Conservation (phyloP, 2,888 invertebrate genomes). For the Caradrina clavipalpis region DNA sequence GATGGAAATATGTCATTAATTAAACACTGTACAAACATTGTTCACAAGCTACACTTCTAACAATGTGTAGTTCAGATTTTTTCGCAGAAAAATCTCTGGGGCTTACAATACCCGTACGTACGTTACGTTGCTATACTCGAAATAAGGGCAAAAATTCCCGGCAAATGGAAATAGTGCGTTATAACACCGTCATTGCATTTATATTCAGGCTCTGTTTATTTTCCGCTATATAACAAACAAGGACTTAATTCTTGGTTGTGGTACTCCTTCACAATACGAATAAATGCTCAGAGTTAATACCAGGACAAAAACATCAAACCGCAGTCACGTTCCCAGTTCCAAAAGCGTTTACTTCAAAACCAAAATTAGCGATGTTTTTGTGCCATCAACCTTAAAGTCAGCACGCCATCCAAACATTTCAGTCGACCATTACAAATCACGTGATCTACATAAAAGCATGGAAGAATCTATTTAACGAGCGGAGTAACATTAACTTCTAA, state of each 20-base stretch:
- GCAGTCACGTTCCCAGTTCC: neutral
- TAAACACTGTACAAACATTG: neutral
- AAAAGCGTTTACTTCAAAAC: constrained; percentile 27
- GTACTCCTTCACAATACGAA: neutral
- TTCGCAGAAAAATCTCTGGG: neutral
- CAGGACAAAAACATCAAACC: neutral
- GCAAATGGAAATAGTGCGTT: constrained; percentile 5
- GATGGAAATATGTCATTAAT: no score
- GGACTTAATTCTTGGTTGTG: no score
- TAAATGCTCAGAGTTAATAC: neutral
- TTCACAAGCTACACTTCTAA: neutral
- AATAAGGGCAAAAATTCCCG: neutral
- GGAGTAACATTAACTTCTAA: constrained; percentile 47
- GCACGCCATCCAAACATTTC: constrained; percentile 50
- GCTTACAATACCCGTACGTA: neutral
- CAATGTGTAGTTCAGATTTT: constrained; percentile 7
- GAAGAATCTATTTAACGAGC: constrained; percentile 41
- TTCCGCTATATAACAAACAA: neutral
- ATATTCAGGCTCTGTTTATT: neutral
- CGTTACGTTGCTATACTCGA: no score
- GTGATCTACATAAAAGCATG: constrained; percentile 47
- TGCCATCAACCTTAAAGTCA: constrained; percentile 27
- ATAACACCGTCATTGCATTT: constrained; percentile 1
- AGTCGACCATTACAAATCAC: constrained; percentile 42
- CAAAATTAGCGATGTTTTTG: constrained; percentile 25